These are phyloP conservation scores for Teleogryllus oceanicus DNA, from an alignment of 2,888 invertebrate genomes.

Conservation along the genomic window DNA sequence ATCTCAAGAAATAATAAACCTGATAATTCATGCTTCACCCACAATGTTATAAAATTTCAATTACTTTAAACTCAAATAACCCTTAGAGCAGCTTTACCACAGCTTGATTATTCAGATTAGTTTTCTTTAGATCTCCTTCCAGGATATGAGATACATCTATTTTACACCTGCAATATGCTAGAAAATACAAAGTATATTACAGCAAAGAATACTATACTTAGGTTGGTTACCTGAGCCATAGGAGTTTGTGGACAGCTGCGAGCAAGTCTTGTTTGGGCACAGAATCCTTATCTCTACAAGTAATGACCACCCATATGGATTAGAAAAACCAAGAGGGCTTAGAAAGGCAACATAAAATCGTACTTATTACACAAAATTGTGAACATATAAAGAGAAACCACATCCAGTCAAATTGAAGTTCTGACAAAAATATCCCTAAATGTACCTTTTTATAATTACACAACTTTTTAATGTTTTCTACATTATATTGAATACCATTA, in stretches of 20 bases:
- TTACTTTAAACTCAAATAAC: too few relatives aligned
- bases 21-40: too few relatives aligned
- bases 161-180: background rate
- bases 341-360: conserved; percentile 26
- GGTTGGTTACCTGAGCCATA: conserved; percentile 65
- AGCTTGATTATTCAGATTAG: too few relatives aligned
- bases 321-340: conserved; percentile 30
- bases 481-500: too few relatives aligned
- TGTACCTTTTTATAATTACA: too few relatives aligned
- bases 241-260: conserved; percentile 69
- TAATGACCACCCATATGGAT: conserved; percentile 32
- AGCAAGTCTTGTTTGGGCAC: conserved; percentile 72
- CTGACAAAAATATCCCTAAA: background rate
- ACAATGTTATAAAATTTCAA: too few relatives aligned
- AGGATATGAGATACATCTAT: too few relatives aligned
- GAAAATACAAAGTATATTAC: background rate
- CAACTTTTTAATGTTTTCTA: too few relatives aligned
- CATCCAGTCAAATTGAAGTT: background rate
- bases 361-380: conserved; percentile 21
- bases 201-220: background rate
- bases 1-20: too few relatives aligned
- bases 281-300: conserved; percentile 69
- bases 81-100: too few relatives aligned
- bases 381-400: conserved; percentile 21
- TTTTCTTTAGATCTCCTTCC: too few relatives aligned